Percentiles rank a stretch among this genome's conserved stretches.
Evolutionary conservation across 2,888 invertebrate species (phyloP).

Genomic region (Heteromyza rotundicornis): DNA sequence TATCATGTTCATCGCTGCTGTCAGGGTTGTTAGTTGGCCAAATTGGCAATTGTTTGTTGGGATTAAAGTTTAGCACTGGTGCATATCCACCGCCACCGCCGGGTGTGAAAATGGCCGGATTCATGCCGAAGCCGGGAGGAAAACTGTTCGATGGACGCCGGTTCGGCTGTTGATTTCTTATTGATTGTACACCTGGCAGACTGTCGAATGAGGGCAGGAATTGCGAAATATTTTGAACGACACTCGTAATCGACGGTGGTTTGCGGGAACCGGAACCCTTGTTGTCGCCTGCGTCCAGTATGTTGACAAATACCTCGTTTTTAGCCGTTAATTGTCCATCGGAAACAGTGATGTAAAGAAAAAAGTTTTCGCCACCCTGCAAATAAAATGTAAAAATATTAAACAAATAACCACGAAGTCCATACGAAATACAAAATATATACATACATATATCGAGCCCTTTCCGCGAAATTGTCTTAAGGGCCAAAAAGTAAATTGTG

Average conservation of each 20-base stretch:
- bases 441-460: too few relatives aligned
- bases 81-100: constrained; percentile 31
- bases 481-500: too few relatives aligned
- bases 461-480: too few relatives aligned
- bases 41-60: constrained; percentile 36
- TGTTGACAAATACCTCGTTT: constrained; percentile 72
- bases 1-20: constrained; percentile 30
- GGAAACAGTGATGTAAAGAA: constrained; percentile 72
- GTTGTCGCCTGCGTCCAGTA: constrained; percentile 54
- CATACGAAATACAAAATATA: too few relatives aligned
- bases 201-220: constrained; percentile 58
- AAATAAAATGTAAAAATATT: constrained; percentile 13
- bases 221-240: constrained; percentile 54
- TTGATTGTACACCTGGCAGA: constrained; percentile 59
- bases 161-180: constrained; percentile 52
- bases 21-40: constrained; percentile 21
- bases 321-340: constrained; percentile 72
- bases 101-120: constrained; percentile 29
- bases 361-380: constrained; percentile 72
- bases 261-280: constrained; percentile 44
- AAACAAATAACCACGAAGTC: too few relatives aligned
- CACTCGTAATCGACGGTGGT: constrained; percentile 53
- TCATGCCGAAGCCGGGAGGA: constrained; percentile 50
- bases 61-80: constrained; percentile 61
- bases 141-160: constrained; percentile 40